These are phyloP conservation scores for Drosophila pallidifrons DNA, from an alignment of 1,140 invertebrate species.

Conservation along the genomic window DNA sequence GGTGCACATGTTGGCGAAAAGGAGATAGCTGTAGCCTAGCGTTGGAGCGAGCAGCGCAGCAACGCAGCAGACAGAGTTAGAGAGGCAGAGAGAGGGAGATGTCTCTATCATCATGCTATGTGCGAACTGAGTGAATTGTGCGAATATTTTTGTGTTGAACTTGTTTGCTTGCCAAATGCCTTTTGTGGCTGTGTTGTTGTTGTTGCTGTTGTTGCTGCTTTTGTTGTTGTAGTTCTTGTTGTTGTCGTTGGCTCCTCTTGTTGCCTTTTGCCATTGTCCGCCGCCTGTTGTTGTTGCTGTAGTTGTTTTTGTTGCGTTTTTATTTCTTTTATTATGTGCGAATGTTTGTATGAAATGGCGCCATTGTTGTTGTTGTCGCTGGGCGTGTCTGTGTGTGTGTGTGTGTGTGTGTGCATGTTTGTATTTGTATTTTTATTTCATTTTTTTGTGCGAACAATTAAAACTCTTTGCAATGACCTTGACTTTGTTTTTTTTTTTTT, in stretches of 20 bases:
- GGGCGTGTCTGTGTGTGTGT: slow-evolving; percentile 38
- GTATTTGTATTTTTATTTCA: slow-evolving; percentile 67
- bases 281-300: slow-evolving; percentile 49
- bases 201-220: slow-evolving; percentile 19
- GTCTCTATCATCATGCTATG: slow-evolving; percentile 16
- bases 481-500: slow-evolving; percentile 74
- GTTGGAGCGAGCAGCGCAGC: not conserved
- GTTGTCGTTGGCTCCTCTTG: slow-evolving; percentile 66
- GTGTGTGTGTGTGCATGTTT: slow-evolving; percentile 38
- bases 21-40: slow-evolving; percentile 3
- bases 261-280: slow-evolving; percentile 78
- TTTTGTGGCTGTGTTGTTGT: slow-evolving; percentile 40
- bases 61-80: not conserved
- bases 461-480: slow-evolving; percentile 85
- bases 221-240: slow-evolving; percentile 3
- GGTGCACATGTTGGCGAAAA: slow-evolving; percentile 29
- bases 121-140: slow-evolving; percentile 40
- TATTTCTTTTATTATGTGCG: slow-evolving; percentile 81
- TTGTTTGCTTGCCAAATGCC: slow-evolving; percentile 72
- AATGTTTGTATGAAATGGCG: slow-evolving; percentile 77
- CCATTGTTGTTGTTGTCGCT: slow-evolving; percentile 58
- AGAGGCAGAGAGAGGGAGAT: slow-evolving; percentile 10
- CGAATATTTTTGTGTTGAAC: slow-evolving; percentile 61
- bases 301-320: slow-evolving; percentile 69
- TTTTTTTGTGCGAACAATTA: slow-evolving; percentile 82